These are phyloP conservation scores for Chiridota heheva DNA, from an alignment of 35 echinoderm and acorn worm genomes.

Conservation along the genomic window DNA sequence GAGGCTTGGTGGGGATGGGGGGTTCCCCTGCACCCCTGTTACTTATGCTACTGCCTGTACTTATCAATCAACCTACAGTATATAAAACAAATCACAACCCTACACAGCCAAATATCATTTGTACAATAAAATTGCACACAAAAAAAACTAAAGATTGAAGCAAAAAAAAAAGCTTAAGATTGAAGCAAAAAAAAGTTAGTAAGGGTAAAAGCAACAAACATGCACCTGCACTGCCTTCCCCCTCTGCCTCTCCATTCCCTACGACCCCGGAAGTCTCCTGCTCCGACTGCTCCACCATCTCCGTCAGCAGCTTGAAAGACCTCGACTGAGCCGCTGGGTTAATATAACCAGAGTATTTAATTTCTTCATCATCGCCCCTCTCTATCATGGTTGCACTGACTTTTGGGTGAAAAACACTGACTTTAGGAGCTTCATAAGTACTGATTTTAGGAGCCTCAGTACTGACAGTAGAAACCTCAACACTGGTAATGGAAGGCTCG, in stretches of 20 bases:
- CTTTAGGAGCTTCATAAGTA: background rate
- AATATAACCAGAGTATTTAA: slow-evolving; percentile 32
- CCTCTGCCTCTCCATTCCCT: slow-evolving; percentile 29
- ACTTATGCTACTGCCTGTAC: no score
- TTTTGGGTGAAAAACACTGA: slow-evolving; percentile 6
- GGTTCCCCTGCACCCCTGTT: no score
- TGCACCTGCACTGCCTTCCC: slow-evolving; percentile 49
- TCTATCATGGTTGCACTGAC: slow-evolving; percentile 41
- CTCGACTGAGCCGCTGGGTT: slow-evolving; percentile 78
- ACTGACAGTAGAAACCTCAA: background rate
- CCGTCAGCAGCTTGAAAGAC: slow-evolving; percentile 87
- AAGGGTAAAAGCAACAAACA: slow-evolving; percentile 35
- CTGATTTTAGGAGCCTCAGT: background rate
- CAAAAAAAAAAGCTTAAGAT: no score
- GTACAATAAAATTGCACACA: no score
- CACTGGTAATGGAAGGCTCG: background rate
- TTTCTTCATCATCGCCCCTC: slow-evolving; percentile 19
- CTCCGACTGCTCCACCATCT: slow-evolving; percentile 59
- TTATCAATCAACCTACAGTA: no score
- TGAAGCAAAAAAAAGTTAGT: no score
- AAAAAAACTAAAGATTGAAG: no score
- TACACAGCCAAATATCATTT: no score
- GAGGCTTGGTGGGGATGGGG: no score
- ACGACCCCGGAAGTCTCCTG: background rate
- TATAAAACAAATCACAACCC: no score